A percentile compares a stretch with the other conserved stretches of the same genome.
phyloP scores from a whole-genome alignment of 2,797 vertebrate species.

The Darevskia nairensis region DNA sequence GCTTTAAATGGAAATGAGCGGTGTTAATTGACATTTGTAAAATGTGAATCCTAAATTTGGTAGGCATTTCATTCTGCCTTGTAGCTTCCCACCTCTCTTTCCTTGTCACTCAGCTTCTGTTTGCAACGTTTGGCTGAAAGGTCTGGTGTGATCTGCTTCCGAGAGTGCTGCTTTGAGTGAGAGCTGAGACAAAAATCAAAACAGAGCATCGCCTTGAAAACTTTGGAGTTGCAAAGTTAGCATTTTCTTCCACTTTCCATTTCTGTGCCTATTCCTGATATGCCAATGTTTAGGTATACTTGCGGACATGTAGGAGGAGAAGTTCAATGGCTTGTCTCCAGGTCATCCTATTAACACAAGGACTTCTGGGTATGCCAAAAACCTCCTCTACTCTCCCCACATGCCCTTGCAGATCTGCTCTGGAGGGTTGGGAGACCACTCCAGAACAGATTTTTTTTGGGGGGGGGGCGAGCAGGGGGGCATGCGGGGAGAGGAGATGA shows the following conservation, averaged over 20 bases:
- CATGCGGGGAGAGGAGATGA: no score
- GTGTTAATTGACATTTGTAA: conserved; percentile 4
- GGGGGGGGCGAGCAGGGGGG: no score
- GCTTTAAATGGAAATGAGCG: not conserved
- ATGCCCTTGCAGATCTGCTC: no score
- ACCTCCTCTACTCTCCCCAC: no score
- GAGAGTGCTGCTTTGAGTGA: not conserved
- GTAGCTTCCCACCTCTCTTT: not conserved
- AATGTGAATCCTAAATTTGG: not conserved
- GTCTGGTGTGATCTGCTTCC: not conserved
- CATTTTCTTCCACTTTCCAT: not conserved
- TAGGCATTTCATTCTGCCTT: not conserved
- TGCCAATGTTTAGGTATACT: not conserved
- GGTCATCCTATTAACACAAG: no score
- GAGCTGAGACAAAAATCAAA: not conserved
- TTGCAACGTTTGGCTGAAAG: not conserved
- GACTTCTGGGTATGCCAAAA: no score
- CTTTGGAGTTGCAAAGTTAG: not conserved
- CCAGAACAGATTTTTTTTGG: no score
- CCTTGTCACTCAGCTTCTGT: conserved; percentile 13
- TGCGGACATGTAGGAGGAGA: no score
- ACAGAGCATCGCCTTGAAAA: not conserved
- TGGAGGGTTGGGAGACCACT: no score
- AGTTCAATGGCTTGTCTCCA: no score
- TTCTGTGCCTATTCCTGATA: not conserved